phyloP scores from a whole-genome alignment of 37 sponge, comb jelly and placozoan species.

The Geodia barretti region DNA sequence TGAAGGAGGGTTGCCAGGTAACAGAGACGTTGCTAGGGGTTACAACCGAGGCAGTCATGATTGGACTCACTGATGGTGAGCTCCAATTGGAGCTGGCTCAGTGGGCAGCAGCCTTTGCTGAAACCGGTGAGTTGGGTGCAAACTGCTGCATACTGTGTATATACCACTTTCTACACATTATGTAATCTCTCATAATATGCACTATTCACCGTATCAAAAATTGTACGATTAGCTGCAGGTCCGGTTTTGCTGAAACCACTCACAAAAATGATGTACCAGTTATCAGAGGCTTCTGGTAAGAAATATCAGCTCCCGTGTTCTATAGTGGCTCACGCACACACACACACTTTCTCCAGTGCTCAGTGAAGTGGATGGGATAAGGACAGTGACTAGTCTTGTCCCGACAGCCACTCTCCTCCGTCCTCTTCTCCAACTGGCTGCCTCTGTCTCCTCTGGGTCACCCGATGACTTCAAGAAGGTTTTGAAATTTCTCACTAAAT shows the following conservation, averaged over 20 bases:
- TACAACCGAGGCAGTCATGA: constrained; percentile 30
- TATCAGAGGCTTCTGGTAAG: constrained; percentile 35
- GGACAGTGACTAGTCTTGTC: background rate
- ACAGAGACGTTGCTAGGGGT: constrained; percentile 2
- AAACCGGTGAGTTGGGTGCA: background rate
- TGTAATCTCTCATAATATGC: no score
- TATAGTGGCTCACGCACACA: no score
- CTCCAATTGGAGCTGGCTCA: constrained; percentile 19
- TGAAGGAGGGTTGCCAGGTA: constrained; percentile 2
- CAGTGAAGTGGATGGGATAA: constrained; percentile 46
- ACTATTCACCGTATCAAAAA: no score
- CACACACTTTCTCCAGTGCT: background rate
- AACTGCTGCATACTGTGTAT: background rate
- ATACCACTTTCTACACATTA: no score
- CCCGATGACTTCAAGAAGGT: constrained; percentile 28
- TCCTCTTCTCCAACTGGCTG: constrained; percentile 6
- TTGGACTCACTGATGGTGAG: constrained; percentile 10
- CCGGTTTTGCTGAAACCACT: background rate
- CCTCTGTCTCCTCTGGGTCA: background rate
- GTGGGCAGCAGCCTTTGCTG: constrained; percentile 8
- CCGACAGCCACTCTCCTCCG: constrained; percentile 37
- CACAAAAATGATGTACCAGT: constrained; percentile 54
- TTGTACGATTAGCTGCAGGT: constrained; percentile 3
- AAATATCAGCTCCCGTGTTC: no score
- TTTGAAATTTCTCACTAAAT: no score